Evolutionary conservation across 2,113 vertebrate species (phyloP), one percentile per base, ranked within the genome.

Genomic region (Platanista minor): DNA sequence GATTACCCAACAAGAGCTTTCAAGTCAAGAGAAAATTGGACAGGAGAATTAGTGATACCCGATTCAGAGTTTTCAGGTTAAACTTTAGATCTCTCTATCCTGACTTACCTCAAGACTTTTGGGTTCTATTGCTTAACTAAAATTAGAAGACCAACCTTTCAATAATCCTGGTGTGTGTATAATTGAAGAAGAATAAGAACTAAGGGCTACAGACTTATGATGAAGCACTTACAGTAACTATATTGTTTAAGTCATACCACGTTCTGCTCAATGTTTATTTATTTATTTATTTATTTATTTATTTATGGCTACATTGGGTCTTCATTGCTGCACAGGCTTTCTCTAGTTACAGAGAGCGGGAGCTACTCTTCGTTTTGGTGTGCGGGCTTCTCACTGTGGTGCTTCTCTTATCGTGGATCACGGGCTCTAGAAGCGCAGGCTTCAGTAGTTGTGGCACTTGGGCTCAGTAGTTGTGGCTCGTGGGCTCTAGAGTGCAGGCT

Each of bases 11-110:
- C 0, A 81, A 15, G 27, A 61, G 33, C 69, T 74, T 92, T 85
- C 72, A 84, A 77, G 14, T 80, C 66, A 75, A 67, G 64, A 85
- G 54, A 72, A 89, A 78, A 52, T 14, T 66, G 20, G 27, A 96
- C 39, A n/a, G 74, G 61, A 95, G 64, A 72, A 74, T 46, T 87
- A 64, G n/a, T 52, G n/a, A 80, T 62, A 62, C 5, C 52, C 33
- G 33, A 62, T 78, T 52, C 33, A 71, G 27, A n/a, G 3, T 23
- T 81, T 80, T 21, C 41, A 5, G 17, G n/a, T 85, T 61, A 64
- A 77, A 23, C 25, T 71, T 75, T 23, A 29, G 11, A 82, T 66
- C 11, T 67, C 80, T 71, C 62, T 72, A 54, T 61, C n/a, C 41
- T 80, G 71, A 23, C 33, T 31, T 1, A 20, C 66, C 29, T 13